Evolutionary conservation across 2,113 vertebrate genomes (phyloP).

Genomic region (Theropithecus gelada): DNA sequence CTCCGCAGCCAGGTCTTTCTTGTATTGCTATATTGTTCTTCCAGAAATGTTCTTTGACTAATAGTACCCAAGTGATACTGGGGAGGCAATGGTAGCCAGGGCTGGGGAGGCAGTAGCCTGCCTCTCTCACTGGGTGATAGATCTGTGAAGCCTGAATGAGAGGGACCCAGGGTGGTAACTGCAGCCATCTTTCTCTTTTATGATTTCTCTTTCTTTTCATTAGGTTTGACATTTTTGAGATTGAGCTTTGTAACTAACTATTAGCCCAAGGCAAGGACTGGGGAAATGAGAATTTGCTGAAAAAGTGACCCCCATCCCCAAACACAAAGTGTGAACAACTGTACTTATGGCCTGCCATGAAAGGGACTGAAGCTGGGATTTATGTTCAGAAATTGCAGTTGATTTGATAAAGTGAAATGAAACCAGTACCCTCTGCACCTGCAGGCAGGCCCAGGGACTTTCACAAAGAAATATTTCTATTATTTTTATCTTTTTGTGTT

Average conservation of each 20-base stretch:
- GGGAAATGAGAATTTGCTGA: conserved; percentile 79
- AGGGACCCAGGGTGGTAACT: conserved; percentile 67
- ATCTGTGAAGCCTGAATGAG: conserved; percentile 59
- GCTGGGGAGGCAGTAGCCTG: conserved; percentile 38
- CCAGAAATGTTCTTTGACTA: conserved; percentile 76
- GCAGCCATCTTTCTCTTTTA: conserved; percentile 87
- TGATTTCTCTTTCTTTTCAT: conserved; percentile 81
- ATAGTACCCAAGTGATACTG: conserved; percentile 75
- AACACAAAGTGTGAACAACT: conserved; percentile 79
- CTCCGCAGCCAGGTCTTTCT: conserved; percentile 72
- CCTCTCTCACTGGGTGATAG: conserved; percentile 80
- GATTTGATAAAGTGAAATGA: conserved; percentile 81
- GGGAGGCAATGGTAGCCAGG: conserved; percentile 54
- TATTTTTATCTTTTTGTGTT: conserved; percentile 71
- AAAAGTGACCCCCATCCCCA: conserved; percentile 66
- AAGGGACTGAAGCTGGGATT: conserved; percentile 77
- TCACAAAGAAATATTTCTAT: conserved; percentile 61
- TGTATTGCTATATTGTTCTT: conserved; percentile 40
- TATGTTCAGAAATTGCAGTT: conserved; percentile 72
- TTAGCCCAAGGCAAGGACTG: conserved; percentile 84
- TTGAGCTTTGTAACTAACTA: conserved; percentile 84
- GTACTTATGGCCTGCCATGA: conserved; percentile 77
- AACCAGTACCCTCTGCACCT: conserved; percentile 72
- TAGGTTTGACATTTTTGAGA: conserved; percentile 83
- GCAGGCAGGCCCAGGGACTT: conserved; percentile 73